Conservation (phyloP, 1,140 invertebrate species). For the Helicoverpa zea region DNA sequence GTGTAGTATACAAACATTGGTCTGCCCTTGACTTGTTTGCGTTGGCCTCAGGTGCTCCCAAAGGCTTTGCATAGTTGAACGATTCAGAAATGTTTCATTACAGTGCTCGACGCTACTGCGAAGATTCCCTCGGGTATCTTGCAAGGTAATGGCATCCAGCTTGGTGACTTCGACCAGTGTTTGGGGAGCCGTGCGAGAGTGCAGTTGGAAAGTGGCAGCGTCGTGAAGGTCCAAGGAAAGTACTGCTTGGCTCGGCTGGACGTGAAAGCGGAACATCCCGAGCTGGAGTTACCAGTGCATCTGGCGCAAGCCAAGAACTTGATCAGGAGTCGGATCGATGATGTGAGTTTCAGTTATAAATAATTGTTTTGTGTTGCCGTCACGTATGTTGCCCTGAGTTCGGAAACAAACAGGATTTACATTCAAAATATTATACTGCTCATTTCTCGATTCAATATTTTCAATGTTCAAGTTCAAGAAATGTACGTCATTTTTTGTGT, state of each 20-base stretch:
- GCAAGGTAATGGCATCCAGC: slow-evolving; percentile 90
- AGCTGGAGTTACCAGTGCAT: slow-evolving; percentile 88
- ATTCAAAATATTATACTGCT: neutral
- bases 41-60: slow-evolving; percentile 55
- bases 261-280: slow-evolving; percentile 85
- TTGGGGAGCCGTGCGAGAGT: slow-evolving; percentile 87
- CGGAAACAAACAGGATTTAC: neutral
- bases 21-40: slow-evolving; percentile 38
- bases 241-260: slow-evolving; percentile 90
- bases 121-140: slow-evolving; percentile 90
- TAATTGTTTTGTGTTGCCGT: neutral
- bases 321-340: slow-evolving; percentile 88
- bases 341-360: slow-evolving; percentile 87
- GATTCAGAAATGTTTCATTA: slow-evolving; percentile 69
- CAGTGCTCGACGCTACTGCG: slow-evolving; percentile 91
- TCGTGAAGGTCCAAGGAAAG: slow-evolving; percentile 89
- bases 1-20: slow-evolving; percentile 48
- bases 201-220: slow-evolving; percentile 83
- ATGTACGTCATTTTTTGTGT: too few species aligned
- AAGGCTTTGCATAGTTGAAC: slow-evolving; percentile 60
- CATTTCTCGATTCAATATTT: too few species aligned
- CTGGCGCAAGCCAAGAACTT: slow-evolving; percentile 88
- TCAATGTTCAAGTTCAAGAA: too few species aligned
- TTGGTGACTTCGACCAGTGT: slow-evolving; percentile 91
- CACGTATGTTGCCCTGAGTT: neutral